These are phyloP conservation scores for Agapornis canus DNA, from an alignment of 2,797 vertebrate genomes.

Conservation along the genomic window DNA sequence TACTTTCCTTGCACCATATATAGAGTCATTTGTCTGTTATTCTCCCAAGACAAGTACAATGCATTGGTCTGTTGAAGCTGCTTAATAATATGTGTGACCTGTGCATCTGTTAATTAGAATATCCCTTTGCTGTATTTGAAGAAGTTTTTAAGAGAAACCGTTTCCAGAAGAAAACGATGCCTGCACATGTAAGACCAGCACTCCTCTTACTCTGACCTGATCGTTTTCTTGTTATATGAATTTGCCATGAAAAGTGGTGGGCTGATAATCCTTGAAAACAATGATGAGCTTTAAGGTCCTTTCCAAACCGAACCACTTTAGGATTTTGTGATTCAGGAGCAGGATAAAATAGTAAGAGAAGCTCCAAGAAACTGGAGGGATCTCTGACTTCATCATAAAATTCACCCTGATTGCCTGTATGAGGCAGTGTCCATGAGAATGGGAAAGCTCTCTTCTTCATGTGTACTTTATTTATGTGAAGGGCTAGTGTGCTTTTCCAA, in stretches of 20 bases:
- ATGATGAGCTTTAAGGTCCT: neutral
- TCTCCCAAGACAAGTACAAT: neutral
- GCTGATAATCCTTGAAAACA: neutral
- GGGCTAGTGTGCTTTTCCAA: neutral
- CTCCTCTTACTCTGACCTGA: fast-evolving
- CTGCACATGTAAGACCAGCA: neutral
- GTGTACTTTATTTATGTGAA: too few species aligned
- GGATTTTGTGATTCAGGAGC: neutral
- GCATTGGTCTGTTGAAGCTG: neutral
- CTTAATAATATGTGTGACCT: neutral
- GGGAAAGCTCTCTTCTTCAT: neutral
- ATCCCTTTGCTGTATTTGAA: neutral
- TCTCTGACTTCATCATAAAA: neutral
- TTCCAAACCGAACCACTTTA: neutral
- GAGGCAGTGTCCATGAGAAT: fast-evolving
- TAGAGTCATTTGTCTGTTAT: slow-evolving; percentile 17
- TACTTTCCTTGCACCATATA: neutral
- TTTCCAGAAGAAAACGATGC: neutral
- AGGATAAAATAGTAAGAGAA: neutral
- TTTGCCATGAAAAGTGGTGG: neutral
- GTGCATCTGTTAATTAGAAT: neutral
- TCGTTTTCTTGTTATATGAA: neutral
- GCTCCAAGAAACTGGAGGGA: neutral
- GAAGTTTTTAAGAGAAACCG: neutral
- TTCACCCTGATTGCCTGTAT: neutral